Evolutionary conservation across 1,140 invertebrate genomes (phyloP).

Genomic region (Leptinotarsa lineolata): DNA sequence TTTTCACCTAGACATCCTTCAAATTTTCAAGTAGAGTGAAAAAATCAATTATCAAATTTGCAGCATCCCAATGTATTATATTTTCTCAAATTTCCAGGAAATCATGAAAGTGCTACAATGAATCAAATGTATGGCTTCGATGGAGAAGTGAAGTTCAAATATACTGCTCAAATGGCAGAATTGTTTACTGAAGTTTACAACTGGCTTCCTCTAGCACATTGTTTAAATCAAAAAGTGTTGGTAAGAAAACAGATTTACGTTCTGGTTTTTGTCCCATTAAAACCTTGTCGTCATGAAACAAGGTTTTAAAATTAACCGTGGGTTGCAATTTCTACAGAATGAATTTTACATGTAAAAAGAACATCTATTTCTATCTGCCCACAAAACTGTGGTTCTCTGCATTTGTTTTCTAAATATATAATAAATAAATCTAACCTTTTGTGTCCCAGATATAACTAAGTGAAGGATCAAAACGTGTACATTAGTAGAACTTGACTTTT

Average conservation of each 20-base stretch:
- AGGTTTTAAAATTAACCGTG: too few species aligned
- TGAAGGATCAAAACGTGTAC: too few species aligned
- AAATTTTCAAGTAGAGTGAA: too few species aligned
- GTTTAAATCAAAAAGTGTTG: conserved; percentile 89
- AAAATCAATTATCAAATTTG: too few species aligned
- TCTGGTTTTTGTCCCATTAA: conserved; percentile 33
- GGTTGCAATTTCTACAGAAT: too few species aligned
- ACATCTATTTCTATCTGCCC: background rate
- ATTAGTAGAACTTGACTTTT: too few species aligned
- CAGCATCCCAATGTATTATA: background rate
- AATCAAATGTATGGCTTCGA: conserved; percentile 99
- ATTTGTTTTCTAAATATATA: too few species aligned
- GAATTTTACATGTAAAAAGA: too few species aligned
- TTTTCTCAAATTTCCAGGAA: conserved; percentile 68
- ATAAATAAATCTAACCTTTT: too few species aligned
- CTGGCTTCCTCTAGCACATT: conserved; percentile 94
- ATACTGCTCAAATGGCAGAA: conserved; percentile 90
- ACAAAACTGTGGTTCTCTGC: too few species aligned
- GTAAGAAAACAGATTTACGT: conserved; percentile 59
- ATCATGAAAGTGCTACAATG: conserved; percentile 98
- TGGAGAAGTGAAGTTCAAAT: conserved; percentile 96
- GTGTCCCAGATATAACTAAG: too few species aligned
- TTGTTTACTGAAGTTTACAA: conserved; percentile 99
- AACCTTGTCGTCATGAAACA: background rate
- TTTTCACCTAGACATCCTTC: too few species aligned